A percentile compares a stretch with the other conserved stretches of the same genome.
Conservation (phyloP, 2,113 vertebrate genomes). For the Xyrauchen texanus region DNA sequence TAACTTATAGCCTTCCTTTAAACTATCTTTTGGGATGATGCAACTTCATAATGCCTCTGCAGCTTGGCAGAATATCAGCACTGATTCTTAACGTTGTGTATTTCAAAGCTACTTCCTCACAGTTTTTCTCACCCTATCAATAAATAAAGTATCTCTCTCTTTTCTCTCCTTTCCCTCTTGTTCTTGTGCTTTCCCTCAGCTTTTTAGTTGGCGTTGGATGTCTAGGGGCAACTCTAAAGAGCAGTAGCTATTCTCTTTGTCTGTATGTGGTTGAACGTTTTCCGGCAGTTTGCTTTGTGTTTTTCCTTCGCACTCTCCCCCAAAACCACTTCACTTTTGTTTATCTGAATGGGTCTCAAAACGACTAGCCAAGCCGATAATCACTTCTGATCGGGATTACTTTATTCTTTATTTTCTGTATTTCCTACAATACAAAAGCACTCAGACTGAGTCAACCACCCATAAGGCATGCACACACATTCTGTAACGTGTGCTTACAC, state of each 20-base stretch:
- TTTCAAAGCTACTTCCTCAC: slow-evolving; percentile 70
- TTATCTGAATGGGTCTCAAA: slow-evolving; percentile 56
- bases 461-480: not conserved
- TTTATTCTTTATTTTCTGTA: slow-evolving; percentile 20
- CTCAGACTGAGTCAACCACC: slow-evolving; percentile 5
- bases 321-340: slow-evolving; percentile 52
- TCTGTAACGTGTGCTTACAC: not conserved
- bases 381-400: slow-evolving; percentile 62
- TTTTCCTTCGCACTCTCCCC: slow-evolving; percentile 59
- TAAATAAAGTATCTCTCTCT: slow-evolving; percentile 71
- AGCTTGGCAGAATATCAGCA: slow-evolving; percentile 60
- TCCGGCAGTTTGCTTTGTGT: slow-evolving; percentile 68
- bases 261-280: slow-evolving; percentile 68
- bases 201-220: slow-evolving; percentile 67
- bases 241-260: slow-evolving; percentile 68
- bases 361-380: slow-evolving; percentile 54
- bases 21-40: not conserved
- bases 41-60: slow-evolving; percentile 46
- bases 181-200: slow-evolving; percentile 56
- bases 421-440: slow-evolving; percentile 39
- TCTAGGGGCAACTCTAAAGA: slow-evolving; percentile 66
- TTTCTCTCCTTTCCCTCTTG: slow-evolving; percentile 9
- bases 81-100: slow-evolving; percentile 64
- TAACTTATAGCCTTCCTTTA: no score
- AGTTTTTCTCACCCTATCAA: slow-evolving; percentile 72